Conservation (phyloP, 2,888 invertebrate species). For the Eurytoma adleriae region DNA sequence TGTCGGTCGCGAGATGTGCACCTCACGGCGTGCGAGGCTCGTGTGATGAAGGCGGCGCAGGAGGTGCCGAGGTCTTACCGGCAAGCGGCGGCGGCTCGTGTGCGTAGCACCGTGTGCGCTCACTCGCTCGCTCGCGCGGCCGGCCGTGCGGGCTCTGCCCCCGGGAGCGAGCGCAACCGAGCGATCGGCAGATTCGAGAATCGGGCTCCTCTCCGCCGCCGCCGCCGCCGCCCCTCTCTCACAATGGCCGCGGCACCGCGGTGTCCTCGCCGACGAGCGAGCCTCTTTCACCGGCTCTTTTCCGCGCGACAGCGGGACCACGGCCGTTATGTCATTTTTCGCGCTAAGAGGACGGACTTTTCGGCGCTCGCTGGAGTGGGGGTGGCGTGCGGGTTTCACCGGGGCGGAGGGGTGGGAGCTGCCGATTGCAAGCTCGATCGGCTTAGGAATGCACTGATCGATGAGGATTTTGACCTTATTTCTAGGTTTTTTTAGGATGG, state of each 20-base stretch:
- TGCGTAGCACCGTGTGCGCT: slow-evolving; percentile 66
- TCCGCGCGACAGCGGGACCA: neutral
- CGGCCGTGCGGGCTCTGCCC: slow-evolving; percentile 56
- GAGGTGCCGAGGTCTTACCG: slow-evolving; percentile 73
- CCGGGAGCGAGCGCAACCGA: slow-evolving; percentile 43
- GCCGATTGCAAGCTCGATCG: neutral
- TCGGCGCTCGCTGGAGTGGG: neutral
- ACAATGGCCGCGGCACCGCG: slow-evolving; percentile 20
- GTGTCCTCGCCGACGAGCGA: slow-evolving; percentile 7
- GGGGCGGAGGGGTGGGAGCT: neutral
- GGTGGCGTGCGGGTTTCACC: neutral
- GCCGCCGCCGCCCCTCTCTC: slow-evolving; percentile 50
- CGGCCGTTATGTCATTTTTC: slow-evolving; percentile 9
- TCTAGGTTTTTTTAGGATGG: neutral
- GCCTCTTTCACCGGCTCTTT: slow-evolving; percentile 15
- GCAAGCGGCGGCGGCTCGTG: slow-evolving; percentile 63
- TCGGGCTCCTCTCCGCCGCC: slow-evolving; percentile 50
- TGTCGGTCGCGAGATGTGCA: slow-evolving; percentile 66
- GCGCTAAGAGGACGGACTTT: neutral
- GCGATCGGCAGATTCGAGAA: slow-evolving; percentile 65
- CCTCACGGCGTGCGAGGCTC: slow-evolving; percentile 74
- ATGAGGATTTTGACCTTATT: neutral
- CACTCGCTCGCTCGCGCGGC: slow-evolving; percentile 12
- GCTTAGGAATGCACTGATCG: neutral
- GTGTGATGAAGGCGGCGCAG: slow-evolving; percentile 74